These are phyloP conservation scores for Gonioctena quinquepunctata DNA, from an alignment of 1,140 invertebrate species.

Conservation along the genomic window DNA sequence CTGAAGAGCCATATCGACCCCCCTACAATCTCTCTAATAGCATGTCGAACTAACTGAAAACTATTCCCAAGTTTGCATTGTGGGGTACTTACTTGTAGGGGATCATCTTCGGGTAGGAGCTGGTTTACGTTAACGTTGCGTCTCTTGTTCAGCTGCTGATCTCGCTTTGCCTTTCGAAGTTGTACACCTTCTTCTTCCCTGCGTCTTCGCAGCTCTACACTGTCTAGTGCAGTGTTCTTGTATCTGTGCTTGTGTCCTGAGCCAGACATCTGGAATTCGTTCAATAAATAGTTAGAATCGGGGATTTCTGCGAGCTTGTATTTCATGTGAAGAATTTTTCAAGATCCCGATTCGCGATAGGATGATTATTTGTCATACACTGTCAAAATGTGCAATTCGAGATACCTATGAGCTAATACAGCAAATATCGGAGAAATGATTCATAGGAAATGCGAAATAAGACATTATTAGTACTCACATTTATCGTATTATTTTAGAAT, in stretches of 20 bases:
- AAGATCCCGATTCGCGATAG: not conserved
- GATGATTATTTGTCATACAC: not conserved
- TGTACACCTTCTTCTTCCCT: constrained; percentile 97
- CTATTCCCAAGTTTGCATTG: too few relatives aligned
- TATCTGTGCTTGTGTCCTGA: constrained; percentile 88
- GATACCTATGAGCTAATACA: not conserved
- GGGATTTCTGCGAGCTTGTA: not conserved
- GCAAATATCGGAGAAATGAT: not conserved
- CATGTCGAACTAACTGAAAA: too few relatives aligned
- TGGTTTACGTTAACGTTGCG: constrained; percentile 77
- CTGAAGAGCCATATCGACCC: too few relatives aligned
- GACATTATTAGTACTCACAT: constrained; percentile 8
- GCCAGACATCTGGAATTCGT: constrained; percentile 69
- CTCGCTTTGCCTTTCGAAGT: constrained; percentile 92
- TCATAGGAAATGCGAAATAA: not conserved
- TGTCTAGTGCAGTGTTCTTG: constrained; percentile 92
- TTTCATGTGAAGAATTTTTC: not conserved
- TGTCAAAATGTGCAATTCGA: not conserved
- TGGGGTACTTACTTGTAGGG: constrained; percentile 43
- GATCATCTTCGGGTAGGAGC: constrained; percentile 61
- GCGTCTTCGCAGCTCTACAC: constrained; percentile 86
- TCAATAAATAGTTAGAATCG: not conserved
- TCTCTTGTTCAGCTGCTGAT: constrained; percentile 89
- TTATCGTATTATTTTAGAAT: not conserved
- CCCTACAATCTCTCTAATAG: too few relatives aligned